Conservation (phyloP, 2,888 invertebrate species). For the Eledona agricola region DNA sequence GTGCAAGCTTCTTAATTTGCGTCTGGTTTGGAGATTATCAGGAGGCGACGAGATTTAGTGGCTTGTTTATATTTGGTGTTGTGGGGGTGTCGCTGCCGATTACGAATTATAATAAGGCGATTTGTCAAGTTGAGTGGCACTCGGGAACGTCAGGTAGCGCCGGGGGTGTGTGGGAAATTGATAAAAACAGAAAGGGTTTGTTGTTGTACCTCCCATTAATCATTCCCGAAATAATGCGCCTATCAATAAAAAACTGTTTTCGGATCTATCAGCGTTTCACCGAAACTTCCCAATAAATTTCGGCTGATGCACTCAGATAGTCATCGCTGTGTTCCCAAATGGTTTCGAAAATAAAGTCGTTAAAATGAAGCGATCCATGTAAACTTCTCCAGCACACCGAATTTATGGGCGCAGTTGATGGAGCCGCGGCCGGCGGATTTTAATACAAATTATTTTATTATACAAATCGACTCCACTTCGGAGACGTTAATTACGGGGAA, state of each 20-base stretch:
- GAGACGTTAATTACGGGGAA: slow-evolving; percentile 30
- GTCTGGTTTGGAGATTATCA: slow-evolving; percentile 53
- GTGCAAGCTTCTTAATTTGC: slow-evolving; percentile 49
- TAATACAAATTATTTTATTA: slow-evolving; percentile 38
- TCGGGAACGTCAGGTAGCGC: slow-evolving; percentile 27
- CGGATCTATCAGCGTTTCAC: slow-evolving; percentile 26
- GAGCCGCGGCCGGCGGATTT: slow-evolving; percentile 32
- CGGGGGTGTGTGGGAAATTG: slow-evolving; percentile 32
- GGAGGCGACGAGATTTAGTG: slow-evolving; percentile 50
- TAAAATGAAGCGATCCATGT: slow-evolving; percentile 35
- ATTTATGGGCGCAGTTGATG: slow-evolving; percentile 35
- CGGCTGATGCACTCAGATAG: slow-evolving; percentile 25
- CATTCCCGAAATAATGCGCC: slow-evolving; percentile 25
- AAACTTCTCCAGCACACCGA: slow-evolving; percentile 30
- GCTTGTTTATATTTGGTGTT: slow-evolving; percentile 56
- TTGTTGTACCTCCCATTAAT: slow-evolving; percentile 31
- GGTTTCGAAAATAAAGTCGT: slow-evolving; percentile 35
- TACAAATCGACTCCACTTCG: slow-evolving; percentile 30
- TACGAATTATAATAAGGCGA: slow-evolving; percentile 61
- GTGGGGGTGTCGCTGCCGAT: slow-evolving; percentile 49
- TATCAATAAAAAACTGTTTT: slow-evolving; percentile 17
- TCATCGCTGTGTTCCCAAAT: slow-evolving; percentile 28
- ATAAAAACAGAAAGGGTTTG: slow-evolving; percentile 32
- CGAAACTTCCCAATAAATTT: slow-evolving; percentile 29
- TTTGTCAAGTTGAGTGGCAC: slow-evolving; percentile 59